Conservation (phyloP, 2,113 vertebrate species). For the Leptodactylus fuscus region DNA sequence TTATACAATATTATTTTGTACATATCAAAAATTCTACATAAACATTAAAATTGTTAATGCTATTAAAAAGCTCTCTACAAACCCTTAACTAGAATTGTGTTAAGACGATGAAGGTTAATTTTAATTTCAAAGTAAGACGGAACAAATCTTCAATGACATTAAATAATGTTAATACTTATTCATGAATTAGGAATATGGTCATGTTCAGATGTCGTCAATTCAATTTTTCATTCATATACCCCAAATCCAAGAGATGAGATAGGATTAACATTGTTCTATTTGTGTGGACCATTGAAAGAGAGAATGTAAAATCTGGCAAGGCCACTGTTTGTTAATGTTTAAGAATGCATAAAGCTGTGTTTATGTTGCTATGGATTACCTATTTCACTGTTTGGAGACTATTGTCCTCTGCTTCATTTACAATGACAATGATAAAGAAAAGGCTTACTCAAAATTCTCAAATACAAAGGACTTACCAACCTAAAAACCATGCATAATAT, state of each 20-base stretch:
- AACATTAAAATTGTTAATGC: not conserved
- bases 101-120: not conserved
- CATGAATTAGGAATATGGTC: conserved; percentile 48
- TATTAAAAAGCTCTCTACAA: not conserved
- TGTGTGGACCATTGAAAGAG: conserved; percentile 58
- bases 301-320: conserved; percentile 57
- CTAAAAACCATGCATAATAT: not conserved
- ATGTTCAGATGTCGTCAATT: conserved; percentile 41
- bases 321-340: conserved; percentile 56
- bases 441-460: conserved; percentile 52
- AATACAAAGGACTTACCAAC: conserved; percentile 18
- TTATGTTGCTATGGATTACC: conserved; percentile 59
- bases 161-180: conserved; percentile 30
- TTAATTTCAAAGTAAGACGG: conserved; percentile 36
- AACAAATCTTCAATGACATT: conserved; percentile 36
- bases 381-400: conserved; percentile 50
- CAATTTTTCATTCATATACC: conserved; percentile 49
- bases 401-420: conserved; percentile 59
- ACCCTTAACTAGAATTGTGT: not conserved
- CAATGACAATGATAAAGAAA: conserved; percentile 44
- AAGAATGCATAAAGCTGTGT: conserved; percentile 57
- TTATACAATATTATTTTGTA: no score
- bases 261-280: conserved; percentile 49
- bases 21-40: not conserved
- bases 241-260: conserved; percentile 55